phyloP scores from a whole-genome alignment of 1,140 invertebrate genomes.

The Drosophila neocordata region DNA sequence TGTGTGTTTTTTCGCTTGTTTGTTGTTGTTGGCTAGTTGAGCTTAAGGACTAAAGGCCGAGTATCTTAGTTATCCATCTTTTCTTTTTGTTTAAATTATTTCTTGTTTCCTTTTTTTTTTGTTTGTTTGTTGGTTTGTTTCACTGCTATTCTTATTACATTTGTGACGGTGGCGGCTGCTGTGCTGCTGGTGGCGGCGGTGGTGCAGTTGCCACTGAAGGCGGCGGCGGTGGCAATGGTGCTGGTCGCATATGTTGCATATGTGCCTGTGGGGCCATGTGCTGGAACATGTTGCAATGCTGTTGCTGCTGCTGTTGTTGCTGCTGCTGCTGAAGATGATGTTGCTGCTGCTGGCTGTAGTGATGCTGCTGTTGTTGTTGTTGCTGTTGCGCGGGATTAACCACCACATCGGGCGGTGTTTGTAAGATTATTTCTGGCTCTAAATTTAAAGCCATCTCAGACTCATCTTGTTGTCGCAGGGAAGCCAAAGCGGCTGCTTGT shows the following conservation, averaged over 20 bases:
- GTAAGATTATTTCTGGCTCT: constrained; percentile 77
- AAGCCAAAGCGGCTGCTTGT: constrained; percentile 54
- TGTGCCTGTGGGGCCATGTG: constrained; percentile 78
- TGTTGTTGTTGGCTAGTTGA: constrained; percentile 47
- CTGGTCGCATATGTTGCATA: constrained; percentile 72
- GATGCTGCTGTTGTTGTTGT: constrained; percentile 66
- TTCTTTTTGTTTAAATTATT: neutral
- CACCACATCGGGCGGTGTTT: constrained; percentile 66
- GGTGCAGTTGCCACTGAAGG: constrained; percentile 38
- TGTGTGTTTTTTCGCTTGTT: constrained; percentile 22
- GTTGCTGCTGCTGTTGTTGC: constrained; percentile 67
- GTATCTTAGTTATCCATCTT: constrained; percentile 9
- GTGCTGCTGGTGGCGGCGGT: constrained; percentile 60
- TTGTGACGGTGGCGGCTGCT: constrained; percentile 58
- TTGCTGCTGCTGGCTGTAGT: constrained; percentile 65
- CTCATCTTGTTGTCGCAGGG: constrained; percentile 58
- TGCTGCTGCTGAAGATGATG: constrained; percentile 61
- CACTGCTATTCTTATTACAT: constrained; percentile 50
- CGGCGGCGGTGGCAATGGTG: constrained; percentile 57
- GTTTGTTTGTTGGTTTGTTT: constrained; percentile 25
- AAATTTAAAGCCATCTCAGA: constrained; percentile 73
- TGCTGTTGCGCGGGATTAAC: constrained; percentile 68
- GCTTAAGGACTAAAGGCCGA: constrained; percentile 51
- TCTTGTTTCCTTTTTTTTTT: constrained; percentile 38
- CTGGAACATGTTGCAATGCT: constrained; percentile 80